These are phyloP conservation scores for Adelosebastes latens DNA, from an alignment of 2,797 vertebrate species.

Conservation along the genomic window DNA sequence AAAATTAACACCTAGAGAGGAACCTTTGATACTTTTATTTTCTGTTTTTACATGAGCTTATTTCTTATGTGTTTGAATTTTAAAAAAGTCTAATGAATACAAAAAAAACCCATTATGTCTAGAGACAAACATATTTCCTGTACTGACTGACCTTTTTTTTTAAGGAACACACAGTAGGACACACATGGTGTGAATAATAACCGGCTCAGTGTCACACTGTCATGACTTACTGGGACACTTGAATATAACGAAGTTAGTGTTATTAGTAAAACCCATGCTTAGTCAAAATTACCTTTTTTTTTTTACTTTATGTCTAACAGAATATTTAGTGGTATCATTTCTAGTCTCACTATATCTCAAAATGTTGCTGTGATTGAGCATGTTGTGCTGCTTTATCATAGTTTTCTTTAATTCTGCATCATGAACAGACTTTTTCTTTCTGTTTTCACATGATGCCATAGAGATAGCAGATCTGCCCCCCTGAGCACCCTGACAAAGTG, in stretches of 20 bases:
- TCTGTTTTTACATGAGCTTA: background rate
- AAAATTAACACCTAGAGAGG: background rate
- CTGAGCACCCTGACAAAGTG: conserved; percentile 69
- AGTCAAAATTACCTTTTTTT: background rate
- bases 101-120: background rate
- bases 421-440: conserved; percentile 30
- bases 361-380: background rate
- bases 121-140: background rate
- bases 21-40: background rate
- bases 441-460: conserved; percentile 70
- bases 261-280: background rate
- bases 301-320: background rate
- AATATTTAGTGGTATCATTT: background rate
- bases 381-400: background rate
- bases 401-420: background rate
- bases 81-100: background rate
- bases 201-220: background rate
- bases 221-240: background rate
- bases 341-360: background rate
- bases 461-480: conserved; percentile 51
- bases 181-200: background rate
- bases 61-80: background rate
- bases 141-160: background rate
- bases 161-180: background rate
- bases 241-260: background rate